These are phyloP conservation scores for Phyto melanocephala DNA, from an alignment of 2,888 invertebrate species.

Conservation along the genomic window DNA sequence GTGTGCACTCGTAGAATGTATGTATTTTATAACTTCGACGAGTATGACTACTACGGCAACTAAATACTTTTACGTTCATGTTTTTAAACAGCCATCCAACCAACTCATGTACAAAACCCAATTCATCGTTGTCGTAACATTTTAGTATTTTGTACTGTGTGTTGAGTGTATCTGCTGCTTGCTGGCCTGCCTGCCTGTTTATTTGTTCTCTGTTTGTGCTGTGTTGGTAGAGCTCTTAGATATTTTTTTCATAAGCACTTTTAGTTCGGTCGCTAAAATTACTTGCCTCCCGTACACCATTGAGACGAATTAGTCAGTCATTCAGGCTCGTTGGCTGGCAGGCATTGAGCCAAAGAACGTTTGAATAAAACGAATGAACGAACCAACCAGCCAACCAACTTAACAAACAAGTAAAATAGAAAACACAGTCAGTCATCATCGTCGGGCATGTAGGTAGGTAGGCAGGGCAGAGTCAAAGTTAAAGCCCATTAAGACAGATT, in stretches of 20 bases:
- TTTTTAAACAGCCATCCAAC: slow-evolving; percentile 30
- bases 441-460: background rate
- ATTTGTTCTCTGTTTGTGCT: slow-evolving; percentile 40
- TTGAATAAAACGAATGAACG: slow-evolving; percentile 50
- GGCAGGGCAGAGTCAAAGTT: slow-evolving; percentile 40
- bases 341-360: slow-evolving; percentile 51
- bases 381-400: slow-evolving; percentile 14
- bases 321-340: slow-evolving; percentile 51
- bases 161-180: background rate
- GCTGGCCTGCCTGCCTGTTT: slow-evolving; percentile 14
- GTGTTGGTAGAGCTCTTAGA: slow-evolving; percentile 49
- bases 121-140: slow-evolving; percentile 54
- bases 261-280: slow-evolving; percentile 74
- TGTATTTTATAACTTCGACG: slow-evolving; percentile 21
- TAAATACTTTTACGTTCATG: slow-evolving; percentile 25
- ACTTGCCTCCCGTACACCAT: slow-evolving; percentile 75
- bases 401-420: slow-evolving; percentile 40
- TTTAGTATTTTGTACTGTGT: slow-evolving; percentile 40
- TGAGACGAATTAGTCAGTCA: slow-evolving; percentile 64
- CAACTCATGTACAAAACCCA: slow-evolving; percentile 22
- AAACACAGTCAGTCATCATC: slow-evolving; percentile 45
- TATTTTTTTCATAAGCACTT: slow-evolving; percentile 59
- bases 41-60: slow-evolving; percentile 33
- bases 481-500: slow-evolving; percentile 19
- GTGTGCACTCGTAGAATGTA: too few relatives aligned